A percentile compares a stretch with the other conserved stretches of the same genome.
Evolutionary conservation across 2,113 vertebrate genomes (phyloP).

Genomic region (Variabilichromis moorii): DNA sequence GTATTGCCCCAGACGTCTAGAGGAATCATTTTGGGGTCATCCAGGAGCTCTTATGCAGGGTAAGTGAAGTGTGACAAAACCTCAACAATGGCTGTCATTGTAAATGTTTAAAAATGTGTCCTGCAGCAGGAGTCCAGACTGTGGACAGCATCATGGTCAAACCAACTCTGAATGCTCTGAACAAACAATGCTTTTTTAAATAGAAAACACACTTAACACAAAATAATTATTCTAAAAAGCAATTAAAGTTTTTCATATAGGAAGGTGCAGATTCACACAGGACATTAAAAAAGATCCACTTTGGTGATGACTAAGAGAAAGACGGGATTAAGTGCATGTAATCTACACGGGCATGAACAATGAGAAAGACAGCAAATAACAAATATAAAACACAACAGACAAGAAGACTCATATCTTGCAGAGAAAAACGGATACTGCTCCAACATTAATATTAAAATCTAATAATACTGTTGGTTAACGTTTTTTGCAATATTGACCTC

Average conservation of each 20-base stretch:
- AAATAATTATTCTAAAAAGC: not conserved
- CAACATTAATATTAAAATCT: not conserved
- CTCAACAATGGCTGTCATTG: not conserved
- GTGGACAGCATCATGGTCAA: fast-evolving
- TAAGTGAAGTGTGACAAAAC: not conserved
- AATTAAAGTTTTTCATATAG: not conserved
- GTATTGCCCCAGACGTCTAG: not conserved
- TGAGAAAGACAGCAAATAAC: not conserved
- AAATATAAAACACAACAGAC: not conserved
- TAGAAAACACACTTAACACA: not conserved
- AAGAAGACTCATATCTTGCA: not conserved
- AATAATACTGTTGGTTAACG: not conserved
- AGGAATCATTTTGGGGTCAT: not conserved
- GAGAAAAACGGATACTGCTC: not conserved
- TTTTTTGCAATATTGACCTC: not conserved
- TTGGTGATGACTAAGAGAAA: not conserved
- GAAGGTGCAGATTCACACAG: not conserved
- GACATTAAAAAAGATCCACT: not conserved
- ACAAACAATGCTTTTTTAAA: not conserved
- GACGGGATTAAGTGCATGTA: not conserved
- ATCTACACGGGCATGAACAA: not conserved
- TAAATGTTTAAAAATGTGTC: not conserved
- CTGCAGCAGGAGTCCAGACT: not conserved
- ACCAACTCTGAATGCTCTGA: not conserved
- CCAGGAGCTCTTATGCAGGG: not conserved